phyloP scores from a whole-genome alignment of 1,140 invertebrate genomes.

The Nymphalis io region DNA sequence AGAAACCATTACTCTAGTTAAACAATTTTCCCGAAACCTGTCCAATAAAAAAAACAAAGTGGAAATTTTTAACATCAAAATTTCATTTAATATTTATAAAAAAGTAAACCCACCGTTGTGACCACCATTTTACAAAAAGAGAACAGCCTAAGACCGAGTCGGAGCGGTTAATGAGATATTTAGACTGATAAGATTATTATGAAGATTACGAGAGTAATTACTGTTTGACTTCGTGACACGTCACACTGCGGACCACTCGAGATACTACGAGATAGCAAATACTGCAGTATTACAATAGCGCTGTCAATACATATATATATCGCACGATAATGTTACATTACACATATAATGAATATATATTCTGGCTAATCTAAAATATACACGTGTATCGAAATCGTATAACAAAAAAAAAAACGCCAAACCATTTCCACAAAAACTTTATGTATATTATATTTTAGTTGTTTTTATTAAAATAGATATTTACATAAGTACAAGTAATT shows the following conservation, averaged over 20 bases:
- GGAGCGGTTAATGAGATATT: slow-evolving; percentile 39
- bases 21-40: neutral
- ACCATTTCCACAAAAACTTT: no score
- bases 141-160: slow-evolving; percentile 41
- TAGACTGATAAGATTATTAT: slow-evolving; percentile 57
- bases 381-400: no score
- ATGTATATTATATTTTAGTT: no score
- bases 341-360: slow-evolving; percentile 8
- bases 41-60: neutral
- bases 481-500: no score
- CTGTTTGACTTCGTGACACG: slow-evolving; percentile 44
- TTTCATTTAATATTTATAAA: neutral
- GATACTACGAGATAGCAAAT: slow-evolving; percentile 45
- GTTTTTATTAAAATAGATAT: no score
- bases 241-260: slow-evolving; percentile 50
- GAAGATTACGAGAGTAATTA: slow-evolving; percentile 57
- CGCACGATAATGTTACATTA: neutral
- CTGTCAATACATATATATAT: slow-evolving; percentile 22
- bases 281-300: slow-evolving; percentile 55
- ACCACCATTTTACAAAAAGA: slow-evolving; percentile 58
- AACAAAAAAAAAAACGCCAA: no score
- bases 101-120: slow-evolving; percentile 59
- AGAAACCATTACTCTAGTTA: neutral
- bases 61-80: no score
- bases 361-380: neutral